phyloP scores from a whole-genome alignment of 2,797 vertebrate species.

The Rhabdophis nuchalis region DNA sequence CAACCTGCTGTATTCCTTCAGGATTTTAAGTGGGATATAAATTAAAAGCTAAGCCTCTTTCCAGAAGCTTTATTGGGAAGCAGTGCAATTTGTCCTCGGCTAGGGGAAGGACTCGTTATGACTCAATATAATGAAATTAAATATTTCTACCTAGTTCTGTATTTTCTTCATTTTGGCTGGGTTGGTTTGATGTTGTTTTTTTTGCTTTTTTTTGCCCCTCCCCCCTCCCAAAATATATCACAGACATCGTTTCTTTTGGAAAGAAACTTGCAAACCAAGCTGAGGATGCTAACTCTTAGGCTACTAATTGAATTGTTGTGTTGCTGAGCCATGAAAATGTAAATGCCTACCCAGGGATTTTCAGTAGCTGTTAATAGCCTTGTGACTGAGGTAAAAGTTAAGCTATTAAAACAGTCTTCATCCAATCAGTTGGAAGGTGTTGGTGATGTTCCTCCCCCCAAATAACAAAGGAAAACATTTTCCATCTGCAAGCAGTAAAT shows the following conservation, averaged over 20 bases:
- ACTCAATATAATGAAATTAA: neutral
- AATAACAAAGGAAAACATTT: conserved; percentile 27
- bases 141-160: neutral
- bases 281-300: conserved; percentile 38
- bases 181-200: no score
- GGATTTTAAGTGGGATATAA: neutral
- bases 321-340: conserved; percentile 49
- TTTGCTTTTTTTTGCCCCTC: neutral
- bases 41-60: neutral
- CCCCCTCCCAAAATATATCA: neutral
- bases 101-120: neutral
- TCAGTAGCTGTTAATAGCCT: conserved; percentile 50
- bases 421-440: conserved; percentile 43
- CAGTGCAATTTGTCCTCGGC: neutral
- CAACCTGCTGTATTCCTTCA: neutral
- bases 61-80: neutral
- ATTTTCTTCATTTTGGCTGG: neutral
- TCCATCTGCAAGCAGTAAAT: neutral
- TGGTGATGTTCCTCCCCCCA: neutral
- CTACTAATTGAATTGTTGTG: conserved; percentile 50
- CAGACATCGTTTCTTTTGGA: neutral
- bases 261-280: conserved; percentile 39
- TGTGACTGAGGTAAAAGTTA: conserved; percentile 51
- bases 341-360: conserved; percentile 58
- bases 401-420: conserved; percentile 31